Percentiles rank a stretch among this genome's conserved stretches.
Evolutionary conservation across 2,888 invertebrate species (phyloP).

Genomic region (Unio delphinus): DNA sequence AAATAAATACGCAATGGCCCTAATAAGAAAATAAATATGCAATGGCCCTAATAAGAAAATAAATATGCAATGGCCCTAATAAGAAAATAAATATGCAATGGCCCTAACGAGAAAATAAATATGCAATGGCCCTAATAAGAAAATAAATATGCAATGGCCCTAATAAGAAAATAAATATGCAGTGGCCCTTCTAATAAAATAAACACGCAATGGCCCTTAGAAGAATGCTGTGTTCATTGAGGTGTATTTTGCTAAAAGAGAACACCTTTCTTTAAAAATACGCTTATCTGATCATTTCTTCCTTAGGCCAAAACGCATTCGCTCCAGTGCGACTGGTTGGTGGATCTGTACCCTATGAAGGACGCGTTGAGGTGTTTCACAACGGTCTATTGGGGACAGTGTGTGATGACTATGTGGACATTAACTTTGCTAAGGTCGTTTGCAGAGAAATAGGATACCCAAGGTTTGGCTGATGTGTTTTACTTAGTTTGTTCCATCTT

Average conservation of each 20-base stretch:
- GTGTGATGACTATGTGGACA: conserved; percentile 34
- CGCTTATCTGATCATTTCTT: neutral
- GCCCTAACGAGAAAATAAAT: no score
- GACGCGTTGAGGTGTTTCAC: conserved; percentile 35
- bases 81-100: no score
- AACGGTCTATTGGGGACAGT: conserved; percentile 37
- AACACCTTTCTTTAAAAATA: conserved; percentile 7
- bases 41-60: no score
- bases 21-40: no score
- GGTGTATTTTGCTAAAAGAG: conserved; percentile 5
- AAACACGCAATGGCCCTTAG: no score
- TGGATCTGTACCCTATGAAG: conserved; percentile 28
- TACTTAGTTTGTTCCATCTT: no score
- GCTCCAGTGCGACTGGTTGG: conserved; percentile 32
- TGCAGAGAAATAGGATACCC: conserved; percentile 45
- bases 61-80: no score
- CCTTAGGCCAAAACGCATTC: neutral
- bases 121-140: no score
- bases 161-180: no score
- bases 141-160: no score
- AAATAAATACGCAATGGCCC: no score
- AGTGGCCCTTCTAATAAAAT: no score
- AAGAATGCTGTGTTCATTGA: neutral
- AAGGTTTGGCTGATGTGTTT: conserved; percentile 4
- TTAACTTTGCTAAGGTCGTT: conserved; percentile 30